Conservation (phyloP, 1,140 invertebrate genomes). For the Lineus longissimus region DNA sequence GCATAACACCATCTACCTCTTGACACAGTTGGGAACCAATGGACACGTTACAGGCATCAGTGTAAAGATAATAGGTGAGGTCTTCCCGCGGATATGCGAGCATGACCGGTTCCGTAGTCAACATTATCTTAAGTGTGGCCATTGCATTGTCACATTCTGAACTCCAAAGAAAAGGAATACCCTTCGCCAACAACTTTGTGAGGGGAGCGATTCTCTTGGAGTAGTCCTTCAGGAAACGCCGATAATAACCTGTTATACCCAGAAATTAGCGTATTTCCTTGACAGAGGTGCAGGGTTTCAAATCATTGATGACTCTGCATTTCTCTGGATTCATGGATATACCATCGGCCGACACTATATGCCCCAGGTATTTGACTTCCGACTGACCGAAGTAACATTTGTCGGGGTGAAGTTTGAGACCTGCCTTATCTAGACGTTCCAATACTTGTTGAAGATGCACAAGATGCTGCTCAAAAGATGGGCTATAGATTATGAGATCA, state of each 20-base stretch:
- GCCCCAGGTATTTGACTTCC: constrained; percentile 49
- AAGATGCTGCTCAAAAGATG: constrained; percentile 50
- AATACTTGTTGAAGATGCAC: constrained; percentile 43
- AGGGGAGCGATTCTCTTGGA: constrained; percentile 13
- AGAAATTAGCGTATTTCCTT: constrained; percentile 17
- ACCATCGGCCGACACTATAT: constrained; percentile 20
- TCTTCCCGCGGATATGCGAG: constrained; percentile 16
- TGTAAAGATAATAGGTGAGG: constrained; percentile 29
- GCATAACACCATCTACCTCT: constrained; percentile 13
- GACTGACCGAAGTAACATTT: constrained; percentile 50
- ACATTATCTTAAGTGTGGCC: constrained; percentile 11
- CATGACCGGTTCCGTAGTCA: constrained; percentile 22
- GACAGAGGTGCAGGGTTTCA: constrained; percentile 8
- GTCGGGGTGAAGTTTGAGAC: constrained; percentile 49
- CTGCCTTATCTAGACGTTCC: constrained; percentile 38
- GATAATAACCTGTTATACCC: constrained; percentile 23
- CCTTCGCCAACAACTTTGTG: constrained; percentile 13
- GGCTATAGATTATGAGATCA: constrained; percentile 53
- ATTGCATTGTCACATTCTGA: constrained; percentile 17
- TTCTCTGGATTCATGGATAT: constrained; percentile 13
- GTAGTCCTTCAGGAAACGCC: constrained; percentile 23
- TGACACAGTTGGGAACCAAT: constrained; percentile 24
- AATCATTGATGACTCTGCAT: constrained; percentile 12
- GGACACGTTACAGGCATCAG: constrained; percentile 16
- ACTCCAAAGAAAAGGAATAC: constrained; percentile 18